Percentiles rank a stretch among this genome's conserved stretches.
Conservation (phyloP, 2,113 vertebrate genomes). For the Catharus fuscescens region DNA sequence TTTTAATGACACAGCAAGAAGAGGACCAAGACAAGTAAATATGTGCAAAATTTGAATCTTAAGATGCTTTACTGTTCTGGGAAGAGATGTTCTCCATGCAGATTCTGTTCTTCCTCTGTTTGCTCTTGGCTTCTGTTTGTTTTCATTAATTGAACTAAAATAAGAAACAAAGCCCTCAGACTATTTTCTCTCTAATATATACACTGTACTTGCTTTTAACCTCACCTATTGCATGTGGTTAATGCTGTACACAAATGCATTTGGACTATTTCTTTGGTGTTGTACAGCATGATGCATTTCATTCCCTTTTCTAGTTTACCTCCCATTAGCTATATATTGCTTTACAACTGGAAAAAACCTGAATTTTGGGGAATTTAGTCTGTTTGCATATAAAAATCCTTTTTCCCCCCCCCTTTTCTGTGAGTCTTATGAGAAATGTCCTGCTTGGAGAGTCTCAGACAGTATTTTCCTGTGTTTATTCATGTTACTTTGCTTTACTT, state of each 20-base stretch:
- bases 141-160: constrained; percentile 30
- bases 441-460: constrained; percentile 60
- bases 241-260: constrained; percentile 56
- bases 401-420: not conserved
- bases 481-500: constrained; percentile 68
- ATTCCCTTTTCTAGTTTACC: constrained; percentile 45
- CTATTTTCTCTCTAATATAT: constrained; percentile 30
- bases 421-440: constrained; percentile 64
- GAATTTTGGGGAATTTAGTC: constrained; percentile 35
- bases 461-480: constrained; percentile 63
- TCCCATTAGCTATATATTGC: constrained; percentile 41
- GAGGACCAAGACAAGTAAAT: constrained; percentile 54
- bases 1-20: constrained; percentile 16
- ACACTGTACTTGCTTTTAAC: constrained; percentile 40
- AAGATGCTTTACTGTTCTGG: constrained; percentile 2
- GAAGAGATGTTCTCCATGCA: not conserved
- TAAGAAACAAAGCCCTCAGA: constrained; percentile 48
- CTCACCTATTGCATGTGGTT: constrained; percentile 56
- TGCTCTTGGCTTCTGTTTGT: constrained; percentile 37
- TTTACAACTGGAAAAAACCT: constrained; percentile 53
- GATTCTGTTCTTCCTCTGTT: constrained; percentile 30
- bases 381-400: constrained; percentile 16
- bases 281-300: constrained; percentile 64
- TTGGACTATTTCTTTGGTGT: constrained; percentile 54
- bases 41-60: not conserved